These are phyloP conservation scores for Xiphorhynchus erythropygius DNA, from an alignment of 2,797 vertebrate species.

Conservation along the genomic window DNA sequence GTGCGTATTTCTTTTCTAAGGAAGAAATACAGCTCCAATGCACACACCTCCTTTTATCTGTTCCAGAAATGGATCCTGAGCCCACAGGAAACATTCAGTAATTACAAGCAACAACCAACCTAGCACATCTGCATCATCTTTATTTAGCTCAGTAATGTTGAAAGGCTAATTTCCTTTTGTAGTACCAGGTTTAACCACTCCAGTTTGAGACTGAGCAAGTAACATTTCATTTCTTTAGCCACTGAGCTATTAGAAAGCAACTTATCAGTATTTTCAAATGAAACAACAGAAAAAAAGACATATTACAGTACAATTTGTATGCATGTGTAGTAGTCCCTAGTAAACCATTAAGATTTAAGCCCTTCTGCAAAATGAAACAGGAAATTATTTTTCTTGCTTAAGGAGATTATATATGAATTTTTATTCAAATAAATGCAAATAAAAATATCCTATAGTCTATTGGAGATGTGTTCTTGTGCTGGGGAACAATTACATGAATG, in stretches of 20 bases:
- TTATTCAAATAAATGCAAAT: background rate
- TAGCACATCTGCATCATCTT: background rate
- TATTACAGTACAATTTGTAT: background rate
- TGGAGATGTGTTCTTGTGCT: background rate
- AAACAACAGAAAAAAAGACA: background rate
- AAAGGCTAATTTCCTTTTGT: background rate
- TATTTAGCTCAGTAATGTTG: background rate
- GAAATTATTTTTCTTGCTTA: background rate
- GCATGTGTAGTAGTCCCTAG: background rate
- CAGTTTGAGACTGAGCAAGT: background rate
- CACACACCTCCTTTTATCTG: background rate
- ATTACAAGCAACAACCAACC: background rate
- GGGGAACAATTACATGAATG: background rate
- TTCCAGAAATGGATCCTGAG: background rate
- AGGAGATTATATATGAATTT: background rate
- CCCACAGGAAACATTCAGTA: background rate
- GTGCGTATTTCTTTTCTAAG: background rate
- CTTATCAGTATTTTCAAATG: background rate
- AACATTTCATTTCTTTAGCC: background rate
- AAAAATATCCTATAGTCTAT: background rate
- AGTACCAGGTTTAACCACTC: background rate
- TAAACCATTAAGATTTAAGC: background rate
- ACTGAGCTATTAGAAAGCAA: background rate
- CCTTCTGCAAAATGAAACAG: background rate
- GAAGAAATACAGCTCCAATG: background rate